phyloP scores from a whole-genome alignment of 2,113 vertebrate species.

The Pseudopodoces humilis region DNA sequence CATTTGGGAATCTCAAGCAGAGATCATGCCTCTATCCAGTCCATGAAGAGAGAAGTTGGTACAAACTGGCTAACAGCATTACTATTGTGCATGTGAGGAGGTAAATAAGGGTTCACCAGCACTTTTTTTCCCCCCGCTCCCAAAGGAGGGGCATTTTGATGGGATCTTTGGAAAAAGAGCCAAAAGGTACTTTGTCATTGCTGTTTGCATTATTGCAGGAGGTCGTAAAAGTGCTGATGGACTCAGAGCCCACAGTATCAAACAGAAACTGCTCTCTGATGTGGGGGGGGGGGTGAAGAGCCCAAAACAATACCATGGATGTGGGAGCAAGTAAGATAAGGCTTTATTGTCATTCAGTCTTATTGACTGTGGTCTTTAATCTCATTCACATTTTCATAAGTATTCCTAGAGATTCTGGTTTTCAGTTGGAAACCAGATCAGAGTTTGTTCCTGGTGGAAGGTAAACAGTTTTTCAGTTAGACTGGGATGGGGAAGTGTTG shows the following conservation, averaged over 20 bases:
- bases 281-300: not conserved
- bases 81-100: not conserved
- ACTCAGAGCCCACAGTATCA: not conserved
- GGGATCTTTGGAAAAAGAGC: not conserved
- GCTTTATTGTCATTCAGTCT: not conserved
- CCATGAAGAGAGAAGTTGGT: not conserved
- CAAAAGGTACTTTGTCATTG: not conserved
- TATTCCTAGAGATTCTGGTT: not conserved
- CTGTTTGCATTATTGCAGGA: not conserved
- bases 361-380: not conserved
- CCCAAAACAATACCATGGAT: not conserved
- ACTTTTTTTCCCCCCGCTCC: fast-evolving
- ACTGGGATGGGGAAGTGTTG: not conserved
- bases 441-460: not conserved
- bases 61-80: not conserved
- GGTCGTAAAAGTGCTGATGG: not conserved
- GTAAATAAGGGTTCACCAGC: not conserved
- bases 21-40: not conserved
- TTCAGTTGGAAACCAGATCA: not conserved
- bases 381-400: not conserved
- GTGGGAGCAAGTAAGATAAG: not conserved
- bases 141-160: not conserved
- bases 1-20: not conserved
- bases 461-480: not conserved
- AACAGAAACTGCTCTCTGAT: not conserved